Base-by-base conservation (phyloP, 2,113 vertebrate genomes). In the Grus americana region DNA sequence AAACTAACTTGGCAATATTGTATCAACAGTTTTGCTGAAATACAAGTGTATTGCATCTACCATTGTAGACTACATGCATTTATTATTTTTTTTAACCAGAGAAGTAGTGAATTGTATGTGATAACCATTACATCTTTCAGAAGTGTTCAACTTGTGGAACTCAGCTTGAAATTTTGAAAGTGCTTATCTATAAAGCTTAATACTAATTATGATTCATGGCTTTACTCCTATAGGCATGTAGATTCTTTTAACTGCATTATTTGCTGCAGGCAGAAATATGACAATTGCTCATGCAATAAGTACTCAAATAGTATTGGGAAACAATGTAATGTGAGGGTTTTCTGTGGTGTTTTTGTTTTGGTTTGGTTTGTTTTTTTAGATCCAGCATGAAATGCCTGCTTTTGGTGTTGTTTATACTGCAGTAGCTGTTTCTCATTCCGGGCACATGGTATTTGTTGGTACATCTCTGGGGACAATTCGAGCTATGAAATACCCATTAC, bases 401-500 rank as follows among this genome's bases (percentile, higher is more conserved):
- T 97, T 98, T 47, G 98, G 98, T 0, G 98, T 98, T 42, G 75
- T 93, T 81, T 99, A 99, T 75, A 99, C 98, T 3, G 94, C 98
- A 5, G 54, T 99, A 1, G 97, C 98, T 52, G 98, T 99, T 94
- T 99, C 99, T 42, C 98, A 93, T 73, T 99, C 99, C 0, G 99
- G 99, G 2, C 97, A 97, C 67, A 97, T 98, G 58, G 65, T 99
- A 61, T 99, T 99, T 95, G 98, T 98, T 32, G 99, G 99, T n/a
- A 99, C 99, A 2, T 98, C 98, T 3, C 76, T 94, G 70, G 99
- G 99, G 29, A 98, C 98, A 22, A 93, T 99, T 67, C 98, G 99
- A 89, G 96, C 98, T 15, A 98, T 99, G 97, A 99, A 98, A 92
- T 99, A 99, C 96, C 99, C 99, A 2, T 94, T 99, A 82, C 97